Base-by-base conservation (phyloP, 2,888 invertebrate genomes). In the Dasypolia templi region DNA sequence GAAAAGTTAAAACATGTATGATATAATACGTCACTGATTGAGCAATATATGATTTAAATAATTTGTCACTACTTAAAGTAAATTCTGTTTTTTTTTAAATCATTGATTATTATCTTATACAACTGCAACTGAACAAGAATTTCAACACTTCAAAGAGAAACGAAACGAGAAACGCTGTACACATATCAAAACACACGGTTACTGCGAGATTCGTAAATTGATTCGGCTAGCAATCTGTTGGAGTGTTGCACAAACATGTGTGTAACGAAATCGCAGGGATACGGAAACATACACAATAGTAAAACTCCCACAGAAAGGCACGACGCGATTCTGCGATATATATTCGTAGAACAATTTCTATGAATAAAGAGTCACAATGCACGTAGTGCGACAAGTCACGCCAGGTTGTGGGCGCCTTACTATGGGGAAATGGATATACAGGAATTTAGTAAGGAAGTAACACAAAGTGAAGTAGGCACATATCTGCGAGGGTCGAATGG, bases 191-290 rank as follows among this genome's bases (percentile, higher is more conserved):
- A 75, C 80, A 73, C 70, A 71, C 72, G n/a, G 65, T 46, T 29
- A 49, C 29, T 58, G 3, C 22, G 51, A 65, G 61, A 62, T 68
- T 65, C 49, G 55, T 49, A 35, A 77, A 86, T 77, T 75, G 83
- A 83, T 73, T 80, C 62, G 26, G 29, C 58, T 46, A 59, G 73
- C 75, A 44, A 79, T 68, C 79, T 56, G 35, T 56, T 69, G 35
- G 66, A 85, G 83, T 75, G 83, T 69, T 80, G 66, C 75, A 61
- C 86, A 85, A 83, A 84, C 71, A 77, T 39, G 65, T 26, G 49
- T 29, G 70, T 71, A 85, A 83, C 67, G 56, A 69, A 69, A 75
- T 73, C 66, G 66, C 32, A 22, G 61, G 29, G 42, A 22, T 22
- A 62, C 49, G 53, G 44, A 78, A 72, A 82, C 72, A 62, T 79